Conservation (phyloP, 2,888 invertebrate genomes). For the Hypena proboscidalis region DNA sequence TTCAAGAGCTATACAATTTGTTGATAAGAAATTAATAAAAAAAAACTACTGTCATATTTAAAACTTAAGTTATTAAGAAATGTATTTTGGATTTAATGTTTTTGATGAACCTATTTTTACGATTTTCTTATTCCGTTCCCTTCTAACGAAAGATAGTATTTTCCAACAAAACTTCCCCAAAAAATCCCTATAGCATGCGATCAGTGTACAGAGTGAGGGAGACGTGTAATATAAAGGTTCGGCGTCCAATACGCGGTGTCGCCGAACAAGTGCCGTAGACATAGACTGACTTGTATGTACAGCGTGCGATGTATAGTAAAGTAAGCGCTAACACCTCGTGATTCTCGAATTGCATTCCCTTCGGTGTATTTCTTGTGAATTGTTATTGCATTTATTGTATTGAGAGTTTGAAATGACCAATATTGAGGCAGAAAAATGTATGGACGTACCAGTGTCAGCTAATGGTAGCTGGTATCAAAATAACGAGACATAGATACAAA, state of each 20-base stretch:
- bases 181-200: conserved; percentile 21
- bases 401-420: not conserved
- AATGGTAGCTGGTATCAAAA: no score
- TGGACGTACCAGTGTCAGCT: no score
- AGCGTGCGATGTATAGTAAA: conserved; percentile 71
- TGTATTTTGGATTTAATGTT: no score
- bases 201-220: conserved; percentile 36
- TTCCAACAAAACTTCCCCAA: conserved; percentile 11
- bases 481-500: no score
- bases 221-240: conserved; percentile 25
- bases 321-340: conserved; percentile 57
- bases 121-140: no score
- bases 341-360: conserved; percentile 35
- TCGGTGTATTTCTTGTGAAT: conserved; percentile 43
- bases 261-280: conserved; percentile 72
- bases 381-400: conserved; percentile 8
- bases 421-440: no score
- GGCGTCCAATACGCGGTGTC: conserved; percentile 23
- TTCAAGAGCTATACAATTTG: no score
- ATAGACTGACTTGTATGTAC: conserved; percentile 81
- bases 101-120: no score
- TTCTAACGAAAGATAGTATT: not conserved
- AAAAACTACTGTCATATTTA: no score
- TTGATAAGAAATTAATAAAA: no score
- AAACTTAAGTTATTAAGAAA: no score